Evolutionary conservation across 2,113 vertebrate genomes (phyloP), one percentile per base, ranked within the genome.

Genomic region (Uria lomvia): DNA sequence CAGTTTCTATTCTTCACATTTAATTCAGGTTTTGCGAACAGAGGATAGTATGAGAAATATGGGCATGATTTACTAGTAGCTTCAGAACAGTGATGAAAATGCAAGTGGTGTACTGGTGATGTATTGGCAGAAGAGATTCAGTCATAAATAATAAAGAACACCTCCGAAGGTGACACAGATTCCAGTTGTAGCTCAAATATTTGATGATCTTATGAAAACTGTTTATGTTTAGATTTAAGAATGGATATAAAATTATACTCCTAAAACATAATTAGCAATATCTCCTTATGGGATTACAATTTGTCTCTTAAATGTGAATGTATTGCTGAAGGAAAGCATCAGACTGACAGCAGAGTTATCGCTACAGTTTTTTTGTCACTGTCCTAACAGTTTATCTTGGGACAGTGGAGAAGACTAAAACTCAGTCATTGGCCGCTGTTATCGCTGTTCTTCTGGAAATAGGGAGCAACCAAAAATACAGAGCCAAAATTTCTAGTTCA

Each of bases 61-160:
- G 36, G 42, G 36, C 32, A 74, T 85, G 68, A 97, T 97, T 95
- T 97, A 93, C 79, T 91, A 20, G 38, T 91, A 91, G 72, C 73
- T 94, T 93, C 62, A 80, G 83, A 96, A 77, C 40, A 79, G 66
- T 71, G 88, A 93, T 94, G 92, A 94, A 96, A 96, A 92, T 97
- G 76, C 88, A 92, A 77, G 45, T 56, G 27, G 65, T 71, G 67
- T 84, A 59, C 20, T 1, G 1, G 47, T 85, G 79, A 95, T 88
- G 50, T 89, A 96, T 96, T 70, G 95, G 80, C 78, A 75, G 83
- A 91, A 78, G 50, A 73, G 42, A 71, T 80, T 86, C 42, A 42
- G 47, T 91, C 15, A 38, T 92, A 96, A 96, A 94, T 91, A 84
- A 86, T 82, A 91, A 92, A 92, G 55, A 90, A 87, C n/a, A 72